A percentile compares a stretch with the other conserved stretches of the same genome.
Evolutionary conservation across 1,140 invertebrate genomes (phyloP).

Genomic region (Drosophila bocqueti): DNA sequence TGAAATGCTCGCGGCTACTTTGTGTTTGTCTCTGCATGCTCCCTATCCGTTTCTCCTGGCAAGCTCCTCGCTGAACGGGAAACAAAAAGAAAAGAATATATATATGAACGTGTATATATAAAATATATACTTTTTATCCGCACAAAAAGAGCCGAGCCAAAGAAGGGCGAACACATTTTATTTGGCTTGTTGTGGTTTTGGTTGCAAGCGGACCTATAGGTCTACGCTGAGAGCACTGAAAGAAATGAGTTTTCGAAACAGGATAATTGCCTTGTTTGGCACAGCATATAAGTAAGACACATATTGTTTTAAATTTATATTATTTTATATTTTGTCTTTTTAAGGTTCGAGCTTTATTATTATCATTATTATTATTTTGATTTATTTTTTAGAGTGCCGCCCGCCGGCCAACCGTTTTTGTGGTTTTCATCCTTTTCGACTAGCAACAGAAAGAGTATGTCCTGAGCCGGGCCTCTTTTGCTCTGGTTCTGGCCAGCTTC

Average conservation of each 20-base stretch:
- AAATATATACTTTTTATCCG: slow-evolving; percentile 16
- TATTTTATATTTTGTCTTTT: not conserved
- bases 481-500: not conserved
- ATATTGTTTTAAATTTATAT: too few relatives aligned
- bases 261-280: too few relatives aligned
- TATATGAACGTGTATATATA: not conserved
- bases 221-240: slow-evolving; percentile 11
- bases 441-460: slow-evolving; percentile 6
- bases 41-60: not conserved
- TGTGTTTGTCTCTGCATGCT: slow-evolving; percentile 49
- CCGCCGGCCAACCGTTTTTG: slow-evolving; percentile 64
- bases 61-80: not conserved
- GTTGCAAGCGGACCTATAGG: slow-evolving; percentile 27
- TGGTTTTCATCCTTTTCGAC: slow-evolving; percentile 65
- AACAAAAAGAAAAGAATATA: slow-evolving; percentile 32
- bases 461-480: slow-evolving; percentile 22
- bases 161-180: slow-evolving; percentile 69
- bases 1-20: slow-evolving; percentile 67
- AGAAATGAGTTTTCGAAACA: not conserved
- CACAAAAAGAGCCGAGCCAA: slow-evolving; percentile 34
- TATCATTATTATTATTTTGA: not conserved
- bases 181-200: slow-evolving; percentile 77
- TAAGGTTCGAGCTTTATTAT: accelerated
- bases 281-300: too few relatives aligned
- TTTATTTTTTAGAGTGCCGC: slow-evolving; percentile 3